A percentile compares a stretch with the other conserved stretches of the same genome.
phyloP scores from a whole-genome alignment of 1,140 invertebrate genomes.

The Drosophila ercepeae region DNA sequence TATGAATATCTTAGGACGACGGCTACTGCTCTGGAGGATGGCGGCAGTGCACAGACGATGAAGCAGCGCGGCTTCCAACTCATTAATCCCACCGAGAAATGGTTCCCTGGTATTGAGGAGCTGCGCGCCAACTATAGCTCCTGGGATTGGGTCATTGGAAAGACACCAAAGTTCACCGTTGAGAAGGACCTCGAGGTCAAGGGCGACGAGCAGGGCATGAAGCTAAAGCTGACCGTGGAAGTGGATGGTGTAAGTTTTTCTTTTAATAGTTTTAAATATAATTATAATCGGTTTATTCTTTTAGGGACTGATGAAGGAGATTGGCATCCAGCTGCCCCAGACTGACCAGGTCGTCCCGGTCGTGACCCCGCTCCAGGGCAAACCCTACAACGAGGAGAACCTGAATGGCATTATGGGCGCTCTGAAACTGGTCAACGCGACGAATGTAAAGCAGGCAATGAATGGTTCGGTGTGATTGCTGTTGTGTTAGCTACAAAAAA shows the following conservation, averaged over 20 bases:
- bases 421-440: constrained; percentile 72
- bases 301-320: constrained; percentile 77
- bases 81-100: constrained; percentile 93
- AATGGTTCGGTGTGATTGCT: constrained; percentile 69
- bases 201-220: constrained; percentile 64
- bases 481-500: constrained; percentile 32
- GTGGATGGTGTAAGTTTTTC: constrained; percentile 69
- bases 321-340: constrained; percentile 65
- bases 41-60: constrained; percentile 87
- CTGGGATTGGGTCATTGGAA: constrained; percentile 96
- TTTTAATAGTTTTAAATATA: too few relatives aligned
- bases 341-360: constrained; percentile 73
- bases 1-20: constrained; percentile 92
- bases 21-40: constrained; percentile 87
- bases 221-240: constrained; percentile 67
- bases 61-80: constrained; percentile 91
- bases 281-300: neutral
- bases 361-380: constrained; percentile 71
- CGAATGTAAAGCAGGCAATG: constrained; percentile 81
- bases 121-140: constrained; percentile 88
- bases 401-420: constrained; percentile 75
- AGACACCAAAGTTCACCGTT: constrained; percentile 93
- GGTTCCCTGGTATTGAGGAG: constrained; percentile 91
- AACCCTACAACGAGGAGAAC: constrained; percentile 76
- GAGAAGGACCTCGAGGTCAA: constrained; percentile 79